These are phyloP conservation scores for Netelia fuscicornis DNA, from an alignment of 2,888 invertebrate genomes.

Conservation along the genomic window DNA sequence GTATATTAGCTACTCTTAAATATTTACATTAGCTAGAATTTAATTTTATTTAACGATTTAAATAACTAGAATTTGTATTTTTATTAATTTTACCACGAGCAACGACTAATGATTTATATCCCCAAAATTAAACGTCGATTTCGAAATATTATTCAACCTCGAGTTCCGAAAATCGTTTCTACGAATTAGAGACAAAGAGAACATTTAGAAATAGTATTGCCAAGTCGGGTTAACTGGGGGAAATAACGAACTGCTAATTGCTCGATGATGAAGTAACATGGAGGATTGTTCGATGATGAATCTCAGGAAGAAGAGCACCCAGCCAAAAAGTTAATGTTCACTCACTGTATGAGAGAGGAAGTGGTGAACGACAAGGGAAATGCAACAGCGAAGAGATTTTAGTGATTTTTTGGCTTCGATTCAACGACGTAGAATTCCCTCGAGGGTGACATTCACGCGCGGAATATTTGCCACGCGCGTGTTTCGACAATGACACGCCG, in stretches of 20 bases:
- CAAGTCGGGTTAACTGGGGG: background rate
- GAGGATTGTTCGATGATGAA: constrained; percentile 26
- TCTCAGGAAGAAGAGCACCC: constrained; percentile 19
- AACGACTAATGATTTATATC: background rate
- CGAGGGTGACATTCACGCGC: constrained; percentile 69
- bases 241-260: constrained; percentile 47
- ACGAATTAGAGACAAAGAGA: background rate
- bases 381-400: constrained; percentile 38
- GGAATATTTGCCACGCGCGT: constrained; percentile 38
- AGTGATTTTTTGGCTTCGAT: constrained; percentile 71
- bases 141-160: background rate
- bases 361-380: constrained; percentile 28
- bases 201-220: constrained; percentile 21
- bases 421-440: constrained; percentile 72
- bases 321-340: constrained; percentile 53
- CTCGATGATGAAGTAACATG: constrained; percentile 17
- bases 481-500: constrained; percentile 25
- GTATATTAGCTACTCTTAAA: too few species aligned
- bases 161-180: background rate
- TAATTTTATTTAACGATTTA: too few species aligned
- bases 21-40: too few species aligned
- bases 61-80: too few species aligned
- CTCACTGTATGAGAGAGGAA: background rate
- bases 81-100: background rate
- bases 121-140: background rate